These are phyloP conservation scores for Lomographa bimaculata DNA, from an alignment of 2,888 invertebrate genomes.

Conservation along the genomic window DNA sequence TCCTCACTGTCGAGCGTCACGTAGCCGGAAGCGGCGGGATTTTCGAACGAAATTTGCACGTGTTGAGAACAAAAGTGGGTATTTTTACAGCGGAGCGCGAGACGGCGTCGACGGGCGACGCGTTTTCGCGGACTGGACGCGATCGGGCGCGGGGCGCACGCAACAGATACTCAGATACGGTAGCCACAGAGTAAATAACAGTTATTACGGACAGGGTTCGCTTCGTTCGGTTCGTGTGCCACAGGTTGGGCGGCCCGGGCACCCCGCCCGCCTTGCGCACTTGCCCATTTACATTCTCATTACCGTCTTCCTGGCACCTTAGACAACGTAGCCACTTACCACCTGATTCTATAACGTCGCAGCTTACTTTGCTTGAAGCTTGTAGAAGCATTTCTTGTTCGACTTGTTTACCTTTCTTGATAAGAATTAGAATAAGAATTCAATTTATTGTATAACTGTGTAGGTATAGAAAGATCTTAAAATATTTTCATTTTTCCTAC, in stretches of 20 bases:
- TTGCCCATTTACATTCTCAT: slow-evolving; percentile 76
- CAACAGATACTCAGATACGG: slow-evolving; percentile 56
- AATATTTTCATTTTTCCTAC: too few species aligned
- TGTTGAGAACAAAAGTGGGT: slow-evolving; percentile 60
- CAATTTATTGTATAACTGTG: too few species aligned
- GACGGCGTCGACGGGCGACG: slow-evolving; percentile 34
- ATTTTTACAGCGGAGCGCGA: slow-evolving; percentile 30
- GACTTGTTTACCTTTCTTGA: too few species aligned
- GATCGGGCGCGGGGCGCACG: slow-evolving; percentile 64
- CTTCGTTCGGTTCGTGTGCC: too few species aligned
- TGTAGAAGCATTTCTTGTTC: too few species aligned
- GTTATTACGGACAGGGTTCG: too few species aligned
- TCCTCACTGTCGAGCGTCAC: slow-evolving; percentile 8
- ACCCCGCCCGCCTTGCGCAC: slow-evolving; percentile 50
- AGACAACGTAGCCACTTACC: slow-evolving; percentile 24
- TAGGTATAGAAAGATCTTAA: too few species aligned
- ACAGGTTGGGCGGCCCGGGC: slow-evolving; percentile 80
- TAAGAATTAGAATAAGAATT: too few species aligned
- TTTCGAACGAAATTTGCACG: slow-evolving; percentile 46
- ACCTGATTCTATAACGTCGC: slow-evolving; percentile 2
- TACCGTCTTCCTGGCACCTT: slow-evolving; percentile 53
- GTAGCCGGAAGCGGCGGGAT: slow-evolving; percentile 18
- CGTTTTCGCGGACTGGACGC: slow-evolving; percentile 29
- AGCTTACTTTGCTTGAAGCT: background rate
- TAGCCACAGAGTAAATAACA: too few species aligned